These are phyloP conservation scores for Urocyon cinereoargenteus DNA, from an alignment of 2,797 vertebrate genomes.

Conservation along the genomic window DNA sequence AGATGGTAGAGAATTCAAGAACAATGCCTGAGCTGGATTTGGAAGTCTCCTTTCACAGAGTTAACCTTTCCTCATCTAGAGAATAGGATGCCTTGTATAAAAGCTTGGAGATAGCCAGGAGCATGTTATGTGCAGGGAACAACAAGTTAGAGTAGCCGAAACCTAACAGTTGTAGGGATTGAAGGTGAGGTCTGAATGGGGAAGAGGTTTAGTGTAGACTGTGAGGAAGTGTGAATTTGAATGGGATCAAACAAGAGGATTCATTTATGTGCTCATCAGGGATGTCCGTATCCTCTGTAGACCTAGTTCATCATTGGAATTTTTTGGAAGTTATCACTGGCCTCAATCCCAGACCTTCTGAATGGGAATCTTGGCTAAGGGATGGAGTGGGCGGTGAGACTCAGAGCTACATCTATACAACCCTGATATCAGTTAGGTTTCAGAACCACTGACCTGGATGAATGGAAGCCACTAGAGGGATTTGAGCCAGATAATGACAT, in stretches of 20 bases:
- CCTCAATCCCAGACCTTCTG: neutral
- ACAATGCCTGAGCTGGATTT: neutral
- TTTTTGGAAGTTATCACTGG: neutral
- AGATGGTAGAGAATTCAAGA: neutral
- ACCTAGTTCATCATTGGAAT: neutral
- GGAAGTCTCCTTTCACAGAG: neutral
- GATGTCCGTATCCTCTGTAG: neutral
- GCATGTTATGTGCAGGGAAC: neutral
- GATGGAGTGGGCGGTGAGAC: neutral
- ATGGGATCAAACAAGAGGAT: neutral
- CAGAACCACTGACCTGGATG: neutral
- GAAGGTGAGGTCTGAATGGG: fast-evolving
- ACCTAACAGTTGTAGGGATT: neutral
- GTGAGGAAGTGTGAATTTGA: neutral
- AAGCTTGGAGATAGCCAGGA: neutral
- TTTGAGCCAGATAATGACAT: neutral
- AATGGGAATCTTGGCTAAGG: neutral
- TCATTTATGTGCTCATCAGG: neutral
- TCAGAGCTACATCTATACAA: neutral
- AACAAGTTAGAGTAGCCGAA: neutral
- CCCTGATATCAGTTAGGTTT: neutral
- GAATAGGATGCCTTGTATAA: neutral
- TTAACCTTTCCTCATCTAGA: neutral
- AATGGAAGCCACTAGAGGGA: neutral
- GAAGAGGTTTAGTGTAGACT: neutral